Evolutionary conservation across 1,140 invertebrate species (phyloP), one percentile per base, ranked within the genome.

Genomic region (Brachionus rotundiformis): DNA sequence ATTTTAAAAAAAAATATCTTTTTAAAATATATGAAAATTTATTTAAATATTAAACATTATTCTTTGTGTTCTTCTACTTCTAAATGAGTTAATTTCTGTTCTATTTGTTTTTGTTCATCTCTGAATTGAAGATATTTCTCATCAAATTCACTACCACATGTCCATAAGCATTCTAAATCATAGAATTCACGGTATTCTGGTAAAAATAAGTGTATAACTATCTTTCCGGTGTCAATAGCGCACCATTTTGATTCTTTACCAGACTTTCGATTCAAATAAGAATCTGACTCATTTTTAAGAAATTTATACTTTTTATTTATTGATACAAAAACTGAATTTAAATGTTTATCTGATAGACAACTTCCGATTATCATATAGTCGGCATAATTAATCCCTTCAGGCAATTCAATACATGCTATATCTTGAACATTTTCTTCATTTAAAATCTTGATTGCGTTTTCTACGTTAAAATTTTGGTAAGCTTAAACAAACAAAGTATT

Each of bases 161-260:
- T 90, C 95, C 95, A 98, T 23, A 97, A 87, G 6, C 92, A 92
- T 89, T 98, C 95, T 80, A 98, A 89, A 88, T 97, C 94, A 86
- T 95, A 95, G 49, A 89, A 85, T 83, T 90, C 85, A 84, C 95
- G 90, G 6, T 90, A 89, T 84, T 92, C 88, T 4, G 89, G 86
- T 29, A 91, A 91, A 87, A 96, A 95, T 83, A 97, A 91, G 85
- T 98, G 95, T n/a, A 97, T 85, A 1, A 92, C 92, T 83, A 97
- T 96, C 85, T 96, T 96, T 75, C 88, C 88, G 89, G 82, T 90
- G 90, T 97, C 95, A 85, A 97, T 85, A 39, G 94, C 94, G 84
- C 94, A 90, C 95, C 95, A 98, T 83, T 82, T 81, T 4, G 27
- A 39, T 81, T 81, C 36, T 63, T 81, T 81, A 19, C 31, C 31